Evolutionary conservation across 2,888 invertebrate genomes (phyloP), one percentile per base, ranked within the genome.

Genomic region (Leptinotarsa haldemani): DNA sequence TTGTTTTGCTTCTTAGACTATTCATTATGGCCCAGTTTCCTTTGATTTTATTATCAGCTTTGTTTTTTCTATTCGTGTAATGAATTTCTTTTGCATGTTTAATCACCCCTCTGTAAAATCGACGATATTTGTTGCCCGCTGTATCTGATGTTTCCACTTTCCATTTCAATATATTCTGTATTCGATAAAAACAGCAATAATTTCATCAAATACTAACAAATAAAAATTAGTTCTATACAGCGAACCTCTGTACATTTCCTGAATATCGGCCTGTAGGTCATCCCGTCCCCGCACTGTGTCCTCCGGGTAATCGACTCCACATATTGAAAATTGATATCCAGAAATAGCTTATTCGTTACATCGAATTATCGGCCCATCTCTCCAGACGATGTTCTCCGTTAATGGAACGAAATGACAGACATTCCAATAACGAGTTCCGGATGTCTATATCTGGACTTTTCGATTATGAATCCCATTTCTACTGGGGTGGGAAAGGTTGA

Each of bases 331-430:
- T 68, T 40, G 53, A 68, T 68, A 56, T 46, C 56, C 48, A 53
- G 52, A 52, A 52, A 56, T 30, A 56, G 30, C 56, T 56, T 56
- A 40, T 47, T 68, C 40, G 25, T 46, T 68, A 18, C 46, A 68
- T 68, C 56, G 22, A 68, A 58, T 68, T 68, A 68, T 67, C 66
- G 53, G 40, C 16, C 52, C 20, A 67, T 67, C 52, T 53, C 40
- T 18, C 18, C 30, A 56, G 68, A 56, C 15, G 30, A 56, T 68
- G 20, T 56, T 68, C 46, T 22, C 16, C 53, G 68, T 40, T 66
- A 52, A 66, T 66, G 66, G 22, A 52, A 66, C 48, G 46, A 52
- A 68, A 58, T 56, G 68, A 30, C 20, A 40, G 46, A 16, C 56
- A 13, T 56, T 15, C 20, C 15, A 56, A 56, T 56, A 56, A 56